Evolutionary conservation across 1,140 invertebrate genomes (phyloP), one percentile per base, ranked within the genome.

Genomic region (Heliconius nattereri): DNA sequence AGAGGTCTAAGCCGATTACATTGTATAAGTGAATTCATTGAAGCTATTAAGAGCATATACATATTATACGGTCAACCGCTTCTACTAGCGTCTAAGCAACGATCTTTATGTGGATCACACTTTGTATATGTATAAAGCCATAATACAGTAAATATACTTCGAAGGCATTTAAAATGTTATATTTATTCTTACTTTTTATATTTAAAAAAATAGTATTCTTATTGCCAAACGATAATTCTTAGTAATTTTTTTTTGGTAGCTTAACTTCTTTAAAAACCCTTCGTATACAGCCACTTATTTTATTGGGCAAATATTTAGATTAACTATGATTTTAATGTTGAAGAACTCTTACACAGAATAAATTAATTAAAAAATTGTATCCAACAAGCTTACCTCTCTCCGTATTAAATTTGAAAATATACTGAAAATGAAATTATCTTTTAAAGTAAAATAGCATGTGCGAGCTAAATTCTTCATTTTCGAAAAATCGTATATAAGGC

Each of bases 1-100:
- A 26, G 60, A 66, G 60, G 60, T 29, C 60, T 66, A 66, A 66
- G 60, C 60, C 26, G 60, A 66, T 66, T 26, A 66, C 23, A 66
- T 66, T 66, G 23, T 66, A 29, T 66, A 66, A 66, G 23, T 66
- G 60, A 66, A 66, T 66, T 66, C 60, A 66, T 11, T 66, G 9
- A 29, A 66, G 23, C 60, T 66, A 66, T 66, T 66, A 66, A 66
- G 60, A 66, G 23, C 26, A n/a, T 16, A 9, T 57, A 52, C 16
- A 35, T 35, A 35, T 52, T 7, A 19, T 19, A 29, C 13, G 60
- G 60, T 13, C n/a, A 60, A 16, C 54, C 7, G 60, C 11, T 66
- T 66, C 29, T 66, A 66, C 60, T 29, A 29, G 9, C 60, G 23
- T 13, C 29, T 66, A 66, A 66, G 29, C 26, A 66, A 26, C 60